These are phyloP conservation scores for Nothobranchius kuhntae DNA, from an alignment of 2,113 vertebrate genomes.

Conservation along the genomic window DNA sequence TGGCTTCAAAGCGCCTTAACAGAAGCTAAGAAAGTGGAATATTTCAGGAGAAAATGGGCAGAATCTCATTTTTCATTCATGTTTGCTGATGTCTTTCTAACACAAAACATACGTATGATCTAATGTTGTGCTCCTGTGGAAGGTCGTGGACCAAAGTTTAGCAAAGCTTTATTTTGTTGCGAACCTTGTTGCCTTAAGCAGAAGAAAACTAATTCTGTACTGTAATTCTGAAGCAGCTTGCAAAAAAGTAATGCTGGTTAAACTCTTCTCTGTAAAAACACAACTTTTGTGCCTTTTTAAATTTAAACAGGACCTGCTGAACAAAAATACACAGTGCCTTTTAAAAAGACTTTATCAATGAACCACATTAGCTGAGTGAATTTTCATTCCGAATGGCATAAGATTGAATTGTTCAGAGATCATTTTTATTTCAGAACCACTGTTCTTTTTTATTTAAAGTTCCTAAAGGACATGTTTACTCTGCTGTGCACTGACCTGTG, in stretches of 20 bases:
- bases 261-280: not conserved
- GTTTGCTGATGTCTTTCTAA: slow-evolving; percentile 25
- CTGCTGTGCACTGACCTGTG: not conserved
- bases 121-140: slow-evolving; percentile 38
- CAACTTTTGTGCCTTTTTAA: slow-evolving; percentile 5
- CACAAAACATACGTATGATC: slow-evolving; percentile 31
- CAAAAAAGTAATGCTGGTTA: slow-evolving; percentile 5
- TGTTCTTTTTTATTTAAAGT: slow-evolving; percentile 15
- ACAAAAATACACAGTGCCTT: slow-evolving; percentile 65
- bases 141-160: slow-evolving; percentile 70
- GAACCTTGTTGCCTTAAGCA: slow-evolving; percentile 62
- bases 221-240: slow-evolving; percentile 12
- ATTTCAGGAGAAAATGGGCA: no score
- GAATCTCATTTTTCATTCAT: slow-evolving; percentile 19
- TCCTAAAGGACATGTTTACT: not conserved
- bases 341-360: slow-evolving; percentile 9
- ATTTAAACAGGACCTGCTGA: slow-evolving; percentile 16
- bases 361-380: slow-evolving; percentile 14
- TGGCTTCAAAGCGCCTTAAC: slow-evolving; percentile 25
- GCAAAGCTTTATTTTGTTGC: slow-evolving; percentile 40
- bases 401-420: no score
- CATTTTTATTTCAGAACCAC: not conserved
- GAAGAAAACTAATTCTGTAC: slow-evolving; percentile 11
- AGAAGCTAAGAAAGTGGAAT: slow-evolving; percentile 11
- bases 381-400: slow-evolving; percentile 47